Conservation (phyloP, 2,888 invertebrate genomes). For the Drosophila subsilvestris region DNA sequence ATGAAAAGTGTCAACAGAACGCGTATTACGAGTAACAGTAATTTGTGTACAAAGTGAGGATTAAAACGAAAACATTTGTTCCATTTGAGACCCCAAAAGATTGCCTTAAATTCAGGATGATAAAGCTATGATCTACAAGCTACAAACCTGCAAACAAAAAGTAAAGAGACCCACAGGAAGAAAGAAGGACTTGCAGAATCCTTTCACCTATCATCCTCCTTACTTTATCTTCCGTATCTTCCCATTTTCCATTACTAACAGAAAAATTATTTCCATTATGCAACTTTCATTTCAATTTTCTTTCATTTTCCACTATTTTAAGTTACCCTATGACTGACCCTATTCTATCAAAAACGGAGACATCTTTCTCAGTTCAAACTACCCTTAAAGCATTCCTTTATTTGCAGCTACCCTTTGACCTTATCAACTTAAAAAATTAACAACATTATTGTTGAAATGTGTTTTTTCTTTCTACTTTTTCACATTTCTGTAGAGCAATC, state of each 20-base stretch:
- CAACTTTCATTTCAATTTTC: background rate
- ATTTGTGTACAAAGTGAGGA: constrained; percentile 69
- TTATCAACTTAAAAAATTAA: constrained; percentile 77
- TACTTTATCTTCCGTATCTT: background rate
- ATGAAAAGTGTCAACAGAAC: constrained; percentile 66
- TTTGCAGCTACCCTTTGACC: constrained; percentile 53
- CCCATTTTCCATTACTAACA: background rate
- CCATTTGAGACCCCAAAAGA: background rate
- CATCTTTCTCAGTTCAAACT: background rate
- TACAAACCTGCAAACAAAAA: no score
- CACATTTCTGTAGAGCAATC: background rate
- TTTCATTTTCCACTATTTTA: background rate
- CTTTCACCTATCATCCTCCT: background rate
- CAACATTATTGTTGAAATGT: constrained; percentile 75
- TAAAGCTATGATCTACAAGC: no score
- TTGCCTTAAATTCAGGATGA: background rate
- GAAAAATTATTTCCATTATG: background rate
- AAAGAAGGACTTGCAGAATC: constrained; percentile 4
- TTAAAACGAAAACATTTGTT: constrained; percentile 46
- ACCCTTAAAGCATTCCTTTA: constrained; percentile 3
- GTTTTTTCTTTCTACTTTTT: constrained; percentile 60
- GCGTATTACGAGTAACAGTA: background rate
- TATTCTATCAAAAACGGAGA: background rate
- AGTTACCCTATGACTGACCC: background rate
- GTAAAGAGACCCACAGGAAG: constrained; percentile 14